Base-by-base conservation (phyloP, 2,113 vertebrate genomes). In the Eurystomus gularis region DNA sequence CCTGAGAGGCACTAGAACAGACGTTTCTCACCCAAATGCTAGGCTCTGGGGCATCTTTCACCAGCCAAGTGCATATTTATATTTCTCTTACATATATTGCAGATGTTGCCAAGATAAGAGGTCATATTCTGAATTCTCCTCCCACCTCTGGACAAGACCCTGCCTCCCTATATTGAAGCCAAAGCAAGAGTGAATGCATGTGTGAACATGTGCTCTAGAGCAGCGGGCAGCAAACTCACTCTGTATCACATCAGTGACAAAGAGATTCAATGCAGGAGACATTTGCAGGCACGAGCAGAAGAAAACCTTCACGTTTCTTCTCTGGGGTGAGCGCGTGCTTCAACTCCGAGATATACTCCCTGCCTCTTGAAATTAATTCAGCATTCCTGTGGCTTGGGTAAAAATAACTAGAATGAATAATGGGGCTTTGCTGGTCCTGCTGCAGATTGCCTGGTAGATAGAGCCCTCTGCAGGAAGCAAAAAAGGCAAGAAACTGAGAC, bases 321-420 rank as follows among this genome's bases (percentile, higher is more conserved):
- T 94, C 28, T 3, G 1, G 86, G 73, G 66, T 57, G 57, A 85
- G 78, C 29, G 5, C 6, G 8, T 97, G 97, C 94, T 77, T 79
- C 86, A 91, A 72, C 93, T 92, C 93, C 0, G 5, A 96, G 94
- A 96, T 92, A 88, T 40, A 25, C 46, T 95, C 77, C 66, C 80
- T 92, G 94, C 80, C 95, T 95, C 80, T 85, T 66, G 94, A 80
- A 96, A 97, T 97, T 96, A 96, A 97, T 97, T 97, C 97, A 94
- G 10, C 91, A 51, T 95, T 93, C 92, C 94, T 83, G 85, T 78
- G 94, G 91, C 85, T 96, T 33, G n/a, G 82, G 71, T 26, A 42
- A 96, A 94, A 91, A 70, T 70, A 94, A 54, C 72, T 3, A 1
- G 62, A 65, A 91, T 82, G 84, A 86, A 80, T 75, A 94, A 93